Conservation (phyloP, 2,888 invertebrate genomes). For the Leucoma salicis region DNA sequence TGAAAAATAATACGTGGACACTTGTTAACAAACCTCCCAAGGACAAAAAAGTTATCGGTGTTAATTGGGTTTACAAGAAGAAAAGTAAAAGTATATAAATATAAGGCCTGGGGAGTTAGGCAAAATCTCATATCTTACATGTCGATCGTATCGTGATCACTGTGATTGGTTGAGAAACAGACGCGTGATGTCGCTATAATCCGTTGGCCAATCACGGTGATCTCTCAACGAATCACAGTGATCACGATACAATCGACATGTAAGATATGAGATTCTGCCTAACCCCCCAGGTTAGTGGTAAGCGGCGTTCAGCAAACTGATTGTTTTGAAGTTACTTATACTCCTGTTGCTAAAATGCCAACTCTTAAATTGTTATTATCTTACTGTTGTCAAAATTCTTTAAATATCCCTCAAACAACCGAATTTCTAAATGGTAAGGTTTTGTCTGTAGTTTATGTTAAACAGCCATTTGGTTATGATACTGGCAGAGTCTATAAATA, state of each 20-base stretch:
- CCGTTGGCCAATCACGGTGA: no score
- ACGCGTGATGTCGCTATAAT: no score
- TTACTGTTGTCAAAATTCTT: constrained; percentile 1
- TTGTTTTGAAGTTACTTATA: constrained; percentile 2
- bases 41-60: not conserved
- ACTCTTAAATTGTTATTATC: constrained; percentile 6
- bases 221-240: no score
- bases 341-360: constrained; percentile 9
- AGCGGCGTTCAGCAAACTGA: constrained; percentile 10
- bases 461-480: constrained; percentile 8
- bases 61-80: constrained; percentile 4
- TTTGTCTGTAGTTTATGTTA: constrained; percentile 7
- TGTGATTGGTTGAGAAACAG: no score
- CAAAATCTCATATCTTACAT: no score
- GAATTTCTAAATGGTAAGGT: constrained; percentile 11
- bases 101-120: no score
- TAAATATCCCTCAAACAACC: constrained; percentile 8
- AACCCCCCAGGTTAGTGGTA: constrained; percentile 8
- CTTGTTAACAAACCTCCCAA: not conserved
- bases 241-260: no score
- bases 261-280: no score
- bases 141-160: no score
- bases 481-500: constrained; percentile 5
- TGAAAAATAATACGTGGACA: constrained; percentile 2
- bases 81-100: not conserved